Conservation (phyloP, 2,797 vertebrate species). For the Numenius phaeopus region DNA sequence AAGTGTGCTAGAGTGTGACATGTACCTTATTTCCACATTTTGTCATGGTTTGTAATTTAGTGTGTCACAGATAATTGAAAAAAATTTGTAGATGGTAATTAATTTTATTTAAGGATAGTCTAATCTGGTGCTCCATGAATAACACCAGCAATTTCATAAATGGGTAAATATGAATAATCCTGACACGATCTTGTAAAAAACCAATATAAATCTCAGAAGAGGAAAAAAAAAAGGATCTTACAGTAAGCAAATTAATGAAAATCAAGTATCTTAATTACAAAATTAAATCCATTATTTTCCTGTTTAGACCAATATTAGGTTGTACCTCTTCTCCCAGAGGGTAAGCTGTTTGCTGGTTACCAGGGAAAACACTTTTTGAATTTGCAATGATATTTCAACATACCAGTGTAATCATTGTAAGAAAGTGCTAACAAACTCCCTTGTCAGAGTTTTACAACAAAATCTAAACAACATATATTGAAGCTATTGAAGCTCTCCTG, state of each 20-base stretch:
- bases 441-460: not conserved
- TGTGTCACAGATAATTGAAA: not conserved
- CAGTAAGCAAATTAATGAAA: not conserved
- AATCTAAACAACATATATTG: not conserved
- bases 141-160: not conserved
- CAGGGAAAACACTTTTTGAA: not conserved
- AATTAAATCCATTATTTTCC: not conserved
- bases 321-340: not conserved
- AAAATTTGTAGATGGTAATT: not conserved
- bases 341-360: not conserved
- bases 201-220: not conserved
- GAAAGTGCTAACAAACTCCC: not conserved
- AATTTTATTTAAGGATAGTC: not conserved
- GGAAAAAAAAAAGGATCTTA: not conserved
- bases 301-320: not conserved
- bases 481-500: not conserved
- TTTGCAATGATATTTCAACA: not conserved
- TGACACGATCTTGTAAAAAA: rapidly evolving
- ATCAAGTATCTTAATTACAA: not conserved
- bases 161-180: not conserved
- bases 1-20: not conserved
- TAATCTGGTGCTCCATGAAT: not conserved
- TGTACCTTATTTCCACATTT: not conserved
- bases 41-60: not conserved
- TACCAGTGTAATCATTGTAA: not conserved